Conservation (phyloP, 2,113 vertebrate genomes). For the Petrocephalus microphthalmus region DNA sequence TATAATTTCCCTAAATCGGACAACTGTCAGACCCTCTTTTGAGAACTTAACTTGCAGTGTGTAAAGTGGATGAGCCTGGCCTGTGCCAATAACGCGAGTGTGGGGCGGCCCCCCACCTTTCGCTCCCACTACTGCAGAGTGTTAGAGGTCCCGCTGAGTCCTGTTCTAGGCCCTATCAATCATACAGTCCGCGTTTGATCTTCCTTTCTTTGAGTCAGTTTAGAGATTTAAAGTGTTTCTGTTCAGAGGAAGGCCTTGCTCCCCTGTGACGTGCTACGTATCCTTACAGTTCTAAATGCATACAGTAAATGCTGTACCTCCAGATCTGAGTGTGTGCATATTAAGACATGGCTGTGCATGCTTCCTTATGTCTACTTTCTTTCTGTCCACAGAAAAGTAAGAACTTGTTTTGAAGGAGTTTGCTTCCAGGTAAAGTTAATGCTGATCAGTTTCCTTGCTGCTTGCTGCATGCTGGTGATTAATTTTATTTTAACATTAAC, state of each 20-base stretch:
- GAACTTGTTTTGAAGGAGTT: constrained; percentile 45
- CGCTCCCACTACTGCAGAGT: not conserved
- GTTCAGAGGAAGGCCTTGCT: not conserved
- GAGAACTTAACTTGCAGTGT: constrained; percentile 77
- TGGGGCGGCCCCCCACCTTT: not conserved
- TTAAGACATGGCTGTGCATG: not conserved
- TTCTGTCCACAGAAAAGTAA: constrained; percentile 46
- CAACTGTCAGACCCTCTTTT: constrained; percentile 72
- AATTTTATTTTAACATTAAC: not conserved
- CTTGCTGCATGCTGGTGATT: not conserved
- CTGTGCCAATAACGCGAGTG: constrained; percentile 23
- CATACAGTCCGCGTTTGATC: constrained; percentile 24
- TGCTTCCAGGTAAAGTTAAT: constrained; percentile 37
- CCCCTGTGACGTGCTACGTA: not conserved
- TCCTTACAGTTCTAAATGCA: not conserved
- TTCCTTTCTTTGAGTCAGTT: not conserved
- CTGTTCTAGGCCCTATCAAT: not conserved
- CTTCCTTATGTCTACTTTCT: constrained; percentile 10
- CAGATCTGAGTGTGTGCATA: not conserved
- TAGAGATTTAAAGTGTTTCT: not conserved
- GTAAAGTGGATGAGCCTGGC: constrained; percentile 62
- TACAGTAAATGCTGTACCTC: not conserved
- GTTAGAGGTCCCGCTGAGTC: not conserved
- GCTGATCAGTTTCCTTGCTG: constrained; percentile 27
- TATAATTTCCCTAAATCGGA: constrained; percentile 62